Percentiles rank a stretch among this genome's conserved stretches.
These are phyloP conservation scores for Halictus ligatus DNA, from an alignment of 2,888 invertebrate species.

Conservation along the genomic window DNA sequence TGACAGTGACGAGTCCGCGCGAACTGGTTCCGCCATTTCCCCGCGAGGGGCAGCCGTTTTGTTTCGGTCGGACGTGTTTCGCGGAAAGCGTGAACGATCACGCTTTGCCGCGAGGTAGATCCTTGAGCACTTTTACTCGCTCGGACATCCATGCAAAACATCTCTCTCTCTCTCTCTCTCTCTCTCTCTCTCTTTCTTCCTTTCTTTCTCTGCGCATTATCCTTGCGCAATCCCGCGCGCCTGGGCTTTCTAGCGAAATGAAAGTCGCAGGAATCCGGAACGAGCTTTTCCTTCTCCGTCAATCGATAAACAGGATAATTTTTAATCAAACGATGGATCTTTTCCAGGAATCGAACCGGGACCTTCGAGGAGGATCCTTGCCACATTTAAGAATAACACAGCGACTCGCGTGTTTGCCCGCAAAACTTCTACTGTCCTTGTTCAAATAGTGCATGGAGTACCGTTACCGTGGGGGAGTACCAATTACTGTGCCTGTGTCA, in stretches of 20 bases:
- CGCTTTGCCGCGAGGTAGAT: background rate
- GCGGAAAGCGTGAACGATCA: background rate
- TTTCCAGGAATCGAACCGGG: background rate
- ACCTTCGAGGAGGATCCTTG: background rate
- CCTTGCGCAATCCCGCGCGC: background rate
- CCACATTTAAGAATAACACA: background rate
- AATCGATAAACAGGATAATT: background rate
- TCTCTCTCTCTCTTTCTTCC: no score
- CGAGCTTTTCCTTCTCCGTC: background rate
- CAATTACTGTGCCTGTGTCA: no score
- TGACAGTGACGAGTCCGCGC: conserved; percentile 21
- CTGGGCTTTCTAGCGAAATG: background rate
- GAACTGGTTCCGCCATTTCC: background rate
- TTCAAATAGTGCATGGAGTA: background rate
- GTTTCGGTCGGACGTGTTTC: background rate
- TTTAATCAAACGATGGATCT: background rate
- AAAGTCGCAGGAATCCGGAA: background rate
- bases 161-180: no score
- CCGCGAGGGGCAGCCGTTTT: background rate
- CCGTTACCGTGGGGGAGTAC: no score
- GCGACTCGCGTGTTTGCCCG: background rate
- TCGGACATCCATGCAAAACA: background rate
- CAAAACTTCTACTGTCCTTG: background rate
- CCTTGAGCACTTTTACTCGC: background rate
- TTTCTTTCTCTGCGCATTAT: no score